A percentile compares a stretch with the other conserved stretches of the same genome.
Evolutionary conservation across 2,888 invertebrate species (phyloP).

Genomic region (Dryobotodes eremita): DNA sequence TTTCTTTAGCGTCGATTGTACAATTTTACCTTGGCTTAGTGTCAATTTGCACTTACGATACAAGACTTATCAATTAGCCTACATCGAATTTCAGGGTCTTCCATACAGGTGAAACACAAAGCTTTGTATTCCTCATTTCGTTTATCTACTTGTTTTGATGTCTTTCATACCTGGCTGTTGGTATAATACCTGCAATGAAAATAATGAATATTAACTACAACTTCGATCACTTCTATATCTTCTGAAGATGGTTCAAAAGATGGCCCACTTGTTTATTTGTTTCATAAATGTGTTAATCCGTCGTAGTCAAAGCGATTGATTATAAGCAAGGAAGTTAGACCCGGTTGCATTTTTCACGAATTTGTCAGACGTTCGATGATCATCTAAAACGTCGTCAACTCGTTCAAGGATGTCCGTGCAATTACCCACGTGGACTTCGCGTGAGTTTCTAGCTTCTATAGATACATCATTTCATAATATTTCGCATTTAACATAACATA

Average conservation of each 20-base stretch:
- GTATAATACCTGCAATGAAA: background rate
- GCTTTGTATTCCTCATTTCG: background rate
- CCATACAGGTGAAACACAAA: background rate
- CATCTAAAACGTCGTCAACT: background rate
- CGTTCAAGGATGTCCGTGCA: conserved; percentile 9
- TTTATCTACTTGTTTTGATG: conserved; percentile 14
- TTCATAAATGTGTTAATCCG: no score
- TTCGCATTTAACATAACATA: conserved; percentile 53
- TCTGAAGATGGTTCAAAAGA: background rate
- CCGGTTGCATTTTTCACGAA: conserved; percentile 8
- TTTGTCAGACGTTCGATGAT: conserved; percentile 33
- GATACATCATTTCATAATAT: conserved; percentile 66
- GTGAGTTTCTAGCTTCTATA: conserved; percentile 12
- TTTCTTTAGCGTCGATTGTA: conserved; percentile 34
- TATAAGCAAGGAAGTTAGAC: background rate
- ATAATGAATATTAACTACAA: background rate
- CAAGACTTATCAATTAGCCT: conserved; percentile 54
- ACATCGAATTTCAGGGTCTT: conserved; percentile 41
- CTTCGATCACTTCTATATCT: no score
- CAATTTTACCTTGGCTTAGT: conserved; percentile 28
- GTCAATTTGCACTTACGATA: conserved; percentile 45
- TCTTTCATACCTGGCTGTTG: background rate
- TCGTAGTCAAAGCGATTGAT: background rate
- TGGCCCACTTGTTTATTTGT: no score
- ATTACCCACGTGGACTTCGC: conserved; percentile 40